Base-by-base conservation (phyloP, 1,140 invertebrate genomes). In the Heliconius eleuchia region DNA sequence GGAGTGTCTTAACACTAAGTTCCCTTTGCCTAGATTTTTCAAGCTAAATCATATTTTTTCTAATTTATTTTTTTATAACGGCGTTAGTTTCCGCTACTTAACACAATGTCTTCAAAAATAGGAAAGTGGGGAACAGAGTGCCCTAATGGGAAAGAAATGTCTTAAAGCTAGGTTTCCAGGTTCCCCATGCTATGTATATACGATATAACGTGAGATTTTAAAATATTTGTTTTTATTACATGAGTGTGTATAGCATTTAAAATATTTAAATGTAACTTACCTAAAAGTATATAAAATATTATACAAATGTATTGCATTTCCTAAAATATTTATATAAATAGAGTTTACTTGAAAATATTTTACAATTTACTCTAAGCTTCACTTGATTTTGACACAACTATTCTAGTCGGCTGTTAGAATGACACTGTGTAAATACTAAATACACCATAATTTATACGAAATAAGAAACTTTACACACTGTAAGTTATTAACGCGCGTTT, bases 261-360 rank as follows among this genome's bases (percentile, higher is more conserved):
- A 30, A 30, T 66, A 30, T 66, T 30, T 27, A 57, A 57, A 57
- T 23, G 7, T 57, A 16, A 66, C 60, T 66, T 30, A 66, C 60
- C 23, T 30, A 66, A 30, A 30, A 27, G 4, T 5, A 66, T 23
- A 66, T 30, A 66, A 27, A 66, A 30, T 30, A 66, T 27, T 23
- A 30, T 30, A 66, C 60, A 66, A 66, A 66, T 27, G 5, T 66
- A 66, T 66, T 27, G 60, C 60, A 66, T 66, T 66, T 66, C 50
- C 18, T 52, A 19, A 2, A 52, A 52, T 52, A 52, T 52, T 8
- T 23, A 57, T 8, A 60, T 60, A 27, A 23, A 60, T 23, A 60
- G 2, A 9, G 19, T 8, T 11, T 27, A 27, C 23, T 30, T 30
- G 27, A 30, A 66, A 13, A 27, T n/a, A 66, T 27, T 66, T 66